Evolutionary conservation across 2,797 vertebrate genomes (phyloP).

Genomic region (Catharus ustulatus): DNA sequence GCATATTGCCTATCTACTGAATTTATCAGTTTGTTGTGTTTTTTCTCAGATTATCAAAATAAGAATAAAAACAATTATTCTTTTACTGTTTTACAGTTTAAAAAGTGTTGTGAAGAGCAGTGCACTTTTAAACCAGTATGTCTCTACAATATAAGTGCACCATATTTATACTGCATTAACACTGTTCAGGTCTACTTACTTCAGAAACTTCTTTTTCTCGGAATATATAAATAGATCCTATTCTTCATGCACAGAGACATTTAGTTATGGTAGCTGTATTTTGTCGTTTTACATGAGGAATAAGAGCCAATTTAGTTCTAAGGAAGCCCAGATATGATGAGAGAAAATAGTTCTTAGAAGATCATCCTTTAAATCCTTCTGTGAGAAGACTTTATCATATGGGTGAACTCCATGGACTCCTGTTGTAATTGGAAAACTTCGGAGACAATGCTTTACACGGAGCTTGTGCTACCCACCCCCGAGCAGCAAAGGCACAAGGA

Average conservation of each 20-base stretch:
- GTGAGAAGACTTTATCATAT: neutral
- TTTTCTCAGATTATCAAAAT: neutral
- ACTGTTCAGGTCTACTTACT: neutral
- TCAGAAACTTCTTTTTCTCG: neutral
- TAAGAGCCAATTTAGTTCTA: neutral
- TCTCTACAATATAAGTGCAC: neutral
- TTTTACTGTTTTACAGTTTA: neutral
- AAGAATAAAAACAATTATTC: neutral
- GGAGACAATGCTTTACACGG: accelerated
- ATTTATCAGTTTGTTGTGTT: neutral
- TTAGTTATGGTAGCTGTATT: neutral
- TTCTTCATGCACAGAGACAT: neutral
- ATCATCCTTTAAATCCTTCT: neutral
- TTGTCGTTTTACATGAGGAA: neutral
- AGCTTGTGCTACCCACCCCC: neutral
- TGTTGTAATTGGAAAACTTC: neutral
- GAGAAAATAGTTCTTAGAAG: neutral
- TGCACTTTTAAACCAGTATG: accelerated
- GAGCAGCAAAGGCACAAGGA: neutral
- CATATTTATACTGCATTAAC: neutral
- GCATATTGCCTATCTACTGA: neutral
- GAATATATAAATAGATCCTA: neutral
- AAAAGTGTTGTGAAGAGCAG: neutral
- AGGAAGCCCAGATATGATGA: neutral
- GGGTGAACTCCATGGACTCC: neutral